Evolutionary conservation across 2,797 vertebrate species (phyloP), one percentile per base, ranked within the genome.

Genomic region (Orientallactaga sibirica): DNA sequence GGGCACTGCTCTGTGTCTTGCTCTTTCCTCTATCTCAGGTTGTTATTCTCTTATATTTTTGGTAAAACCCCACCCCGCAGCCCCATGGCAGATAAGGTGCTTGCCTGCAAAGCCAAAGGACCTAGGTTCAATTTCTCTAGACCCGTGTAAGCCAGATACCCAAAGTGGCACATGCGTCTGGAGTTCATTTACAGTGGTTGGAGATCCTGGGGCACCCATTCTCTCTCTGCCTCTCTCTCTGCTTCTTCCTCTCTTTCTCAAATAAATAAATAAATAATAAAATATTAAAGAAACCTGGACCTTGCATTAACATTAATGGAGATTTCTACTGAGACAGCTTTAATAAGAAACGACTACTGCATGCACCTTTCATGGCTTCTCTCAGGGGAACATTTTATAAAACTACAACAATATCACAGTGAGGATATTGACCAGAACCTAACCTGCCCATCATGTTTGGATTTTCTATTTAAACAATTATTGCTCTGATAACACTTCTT

Each of bases 401-500:
- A 82, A 74, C 58, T 70, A 18, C 37, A 61, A 24, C 4, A 48
- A 12, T 19, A n/a, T 22, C 25, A 62, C 19, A 33, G 68, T n/a
- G 14, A 84, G 29, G 43, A 4, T 64, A 37, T 5, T 67, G 67
- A 64, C 22, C 3, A 16, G 43, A 27, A 48, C 58, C 24, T 43
- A 80, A 41, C 61, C n/a, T 37, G 70, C 33, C 8, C 3, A 43
- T 70, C 37, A 71, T 90, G n/a, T 91, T 80, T 78, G 16, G 8
- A 58, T 78, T 90, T 86, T 78, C n/a, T 33, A 89, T 33, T 76
- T 84, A 48, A 48, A 48, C 43, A 48, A 48, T 48, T 86, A 68
- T 77, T 74, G 71, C 70, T 81, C 82, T 74, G 77, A 79, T 29
- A 83, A 9, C 27, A 84, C 90, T 89, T 55, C 77, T 81, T 24